A percentile compares a stretch with the other conserved stretches of the same genome.
Evolutionary conservation across 2,797 vertebrate genomes (phyloP).

Genomic region (Cryptoblepharus egeriae): DNA sequence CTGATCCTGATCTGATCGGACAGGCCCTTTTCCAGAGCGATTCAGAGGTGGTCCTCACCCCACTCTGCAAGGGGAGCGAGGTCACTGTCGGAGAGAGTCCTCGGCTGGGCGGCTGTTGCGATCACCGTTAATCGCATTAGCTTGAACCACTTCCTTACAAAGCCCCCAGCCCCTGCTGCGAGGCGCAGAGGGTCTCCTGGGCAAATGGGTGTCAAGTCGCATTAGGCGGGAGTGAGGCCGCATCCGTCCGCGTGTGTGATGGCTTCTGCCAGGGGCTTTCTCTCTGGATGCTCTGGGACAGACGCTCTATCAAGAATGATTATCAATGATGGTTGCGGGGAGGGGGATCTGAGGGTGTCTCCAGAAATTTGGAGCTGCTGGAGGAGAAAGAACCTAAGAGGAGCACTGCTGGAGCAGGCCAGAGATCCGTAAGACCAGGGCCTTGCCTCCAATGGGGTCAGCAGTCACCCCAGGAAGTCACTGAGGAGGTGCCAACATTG

Average conservation of each 20-base stretch:
- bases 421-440: not conserved
- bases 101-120: rapidly evolving
- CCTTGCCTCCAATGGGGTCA: no score
- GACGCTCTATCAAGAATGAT: not conserved
- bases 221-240: not conserved
- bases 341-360: not conserved
- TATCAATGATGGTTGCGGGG: not conserved
- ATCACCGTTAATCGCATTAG: not conserved
- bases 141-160: not conserved
- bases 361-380: not conserved
- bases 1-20: conserved; percentile 10
- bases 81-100: not conserved
- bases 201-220: not conserved
- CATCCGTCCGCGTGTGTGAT: not conserved
- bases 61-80: no score
- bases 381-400: not conserved
- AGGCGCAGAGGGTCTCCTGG: not conserved
- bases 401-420: not conserved
- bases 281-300: not conserved
- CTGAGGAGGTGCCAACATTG: no score
- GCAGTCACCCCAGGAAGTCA: no score
- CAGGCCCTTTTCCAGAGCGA: not conserved
- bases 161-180: not conserved
- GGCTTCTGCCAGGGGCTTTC: not conserved
- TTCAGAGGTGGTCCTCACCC: not conserved